Evolutionary conservation across 2,797 vertebrate species (phyloP).

Genomic region (Buphagus erythrorhynchus): DNA sequence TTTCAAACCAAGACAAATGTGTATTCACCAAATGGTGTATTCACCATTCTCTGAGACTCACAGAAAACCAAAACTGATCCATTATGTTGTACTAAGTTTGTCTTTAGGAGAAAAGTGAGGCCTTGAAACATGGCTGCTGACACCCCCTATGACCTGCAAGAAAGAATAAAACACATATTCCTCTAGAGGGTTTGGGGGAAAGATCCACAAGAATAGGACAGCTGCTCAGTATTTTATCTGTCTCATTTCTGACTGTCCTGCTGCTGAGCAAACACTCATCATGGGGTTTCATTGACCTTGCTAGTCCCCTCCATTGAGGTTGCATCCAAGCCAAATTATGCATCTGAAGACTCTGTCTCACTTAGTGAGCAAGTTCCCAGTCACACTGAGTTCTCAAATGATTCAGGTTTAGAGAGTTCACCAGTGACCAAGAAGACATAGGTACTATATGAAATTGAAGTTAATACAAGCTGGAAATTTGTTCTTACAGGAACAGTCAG

Average conservation of each 20-base stretch:
- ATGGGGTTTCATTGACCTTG: background rate
- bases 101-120: background rate
- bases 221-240: background rate
- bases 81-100: background rate
- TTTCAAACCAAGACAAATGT: no score
- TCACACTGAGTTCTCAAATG: background rate
- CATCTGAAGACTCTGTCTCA: background rate
- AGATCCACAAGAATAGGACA: background rate
- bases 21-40: no score
- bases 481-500: background rate
- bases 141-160: background rate
- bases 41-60: background rate
- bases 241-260: background rate
- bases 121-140: background rate
- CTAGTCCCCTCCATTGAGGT: background rate
- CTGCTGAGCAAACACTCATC: background rate
- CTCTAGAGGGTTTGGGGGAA: background rate
- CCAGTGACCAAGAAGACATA: background rate
- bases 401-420: background rate
- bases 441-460: background rate
- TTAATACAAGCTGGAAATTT: background rate
- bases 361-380: rapidly evolving
- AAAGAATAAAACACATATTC: background rate
- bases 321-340: background rate
- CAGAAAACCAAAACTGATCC: background rate